Base-by-base conservation (phyloP, 2,888 invertebrate species). In the Isoperla grammatica region DNA sequence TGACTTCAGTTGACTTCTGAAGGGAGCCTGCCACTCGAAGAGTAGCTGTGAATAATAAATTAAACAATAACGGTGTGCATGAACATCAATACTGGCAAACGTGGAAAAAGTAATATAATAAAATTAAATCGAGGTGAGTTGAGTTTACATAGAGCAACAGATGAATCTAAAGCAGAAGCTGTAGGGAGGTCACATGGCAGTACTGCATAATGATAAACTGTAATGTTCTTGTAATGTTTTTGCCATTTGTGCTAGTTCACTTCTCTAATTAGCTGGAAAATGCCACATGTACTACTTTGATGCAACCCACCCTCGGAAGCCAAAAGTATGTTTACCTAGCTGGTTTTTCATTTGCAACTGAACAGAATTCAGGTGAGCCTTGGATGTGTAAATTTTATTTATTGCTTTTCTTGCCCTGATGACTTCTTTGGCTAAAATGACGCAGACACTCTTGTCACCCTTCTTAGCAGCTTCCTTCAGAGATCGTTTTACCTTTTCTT, bases 331-430 rank as follows among this genome's bases (percentile, higher is more conserved):
- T 75, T 70, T 78, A 92, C 93, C 88, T 68, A 97, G 76, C 75
- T 99, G 98, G 74, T 97, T 95, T 75, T 97, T 95, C 97, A 99
- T 98, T 77, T 95, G 93, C 78, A 97, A 79, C 68, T 93, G 89
- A 11, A 99, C 90, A 0, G 97, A 98, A 74, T 95, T 98, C 17
- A 99, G 79, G 70, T 99, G 97, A 6, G 99, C 97, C 77, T 98
- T 98, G 9, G 96, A 94, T 0, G 94, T 90, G 73, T 97, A 88
- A 66, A 99, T 89, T 75, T 95, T 94, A 70, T 83, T 87, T 35
- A 94, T 82, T 0, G 96, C 89, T 75, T 91, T 94, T 57, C 93
- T 80, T 0, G 96, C 90, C 63, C 88, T 77, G 37, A 97, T 82
- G 46, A 98, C 83, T 78, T 97, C 96, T 71, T 94, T 96, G 0